Percentiles rank a stretch among this genome's conserved stretches.
Evolutionary conservation across 2,888 invertebrate genomes (phyloP).

Genomic region (Lampropteryx suffumata): DNA sequence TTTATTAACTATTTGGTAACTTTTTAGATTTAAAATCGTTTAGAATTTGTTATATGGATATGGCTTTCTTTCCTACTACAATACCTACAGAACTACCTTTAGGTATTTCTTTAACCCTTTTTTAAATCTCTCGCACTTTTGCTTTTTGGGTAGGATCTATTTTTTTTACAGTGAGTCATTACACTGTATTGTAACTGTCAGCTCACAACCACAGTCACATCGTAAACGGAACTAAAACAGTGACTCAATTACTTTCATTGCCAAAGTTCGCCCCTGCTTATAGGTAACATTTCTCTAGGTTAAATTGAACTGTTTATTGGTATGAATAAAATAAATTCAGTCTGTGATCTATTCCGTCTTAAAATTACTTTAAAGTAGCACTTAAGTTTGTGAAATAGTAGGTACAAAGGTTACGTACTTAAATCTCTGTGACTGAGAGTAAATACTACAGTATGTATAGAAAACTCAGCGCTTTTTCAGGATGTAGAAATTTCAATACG

Average conservation of each 20-base stretch:
- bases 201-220: constrained; percentile 40
- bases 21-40: too few relatives aligned
- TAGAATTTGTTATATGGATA: too few relatives aligned
- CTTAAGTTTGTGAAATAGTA: background rate
- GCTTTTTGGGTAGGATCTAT: too few relatives aligned
- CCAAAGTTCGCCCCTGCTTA: constrained; percentile 49
- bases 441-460: too few relatives aligned
- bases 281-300: constrained; percentile 48
- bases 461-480: too few relatives aligned
- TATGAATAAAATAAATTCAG: background rate
- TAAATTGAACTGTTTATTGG: constrained; percentile 64
- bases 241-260: constrained; percentile 52
- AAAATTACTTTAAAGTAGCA: background rate
- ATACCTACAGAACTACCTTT: too few relatives aligned
- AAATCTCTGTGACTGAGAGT: too few relatives aligned
- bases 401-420: too few relatives aligned
- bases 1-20: too few relatives aligned
- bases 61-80: too few relatives aligned
- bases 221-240: constrained; percentile 52
- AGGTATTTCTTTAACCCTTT: too few relatives aligned
- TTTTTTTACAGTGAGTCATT: background rate
- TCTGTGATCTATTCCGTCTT: background rate
- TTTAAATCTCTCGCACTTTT: too few relatives aligned
- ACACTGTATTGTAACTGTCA: constrained; percentile 5
- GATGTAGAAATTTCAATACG: constrained; percentile 4